These are phyloP conservation scores for Strongylocentrotus purpuratus DNA, from an alignment of 35 echinoderm and acorn worm species.

Conservation along the genomic window DNA sequence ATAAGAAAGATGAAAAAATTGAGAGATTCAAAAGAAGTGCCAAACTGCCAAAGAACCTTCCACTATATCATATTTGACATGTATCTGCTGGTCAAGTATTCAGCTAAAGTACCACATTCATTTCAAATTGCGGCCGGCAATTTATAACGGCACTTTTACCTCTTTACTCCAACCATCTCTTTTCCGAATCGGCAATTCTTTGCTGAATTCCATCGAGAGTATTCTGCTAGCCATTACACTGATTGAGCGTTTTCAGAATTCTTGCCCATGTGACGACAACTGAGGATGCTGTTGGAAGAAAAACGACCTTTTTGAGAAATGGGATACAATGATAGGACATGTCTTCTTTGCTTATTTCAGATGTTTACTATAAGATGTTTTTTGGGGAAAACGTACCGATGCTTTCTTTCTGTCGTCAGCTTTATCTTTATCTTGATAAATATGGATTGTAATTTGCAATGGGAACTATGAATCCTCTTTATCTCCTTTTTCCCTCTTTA, in stretches of 20 bases:
- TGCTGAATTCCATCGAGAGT: neutral
- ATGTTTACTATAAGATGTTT: neutral
- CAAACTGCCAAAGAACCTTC: neutral
- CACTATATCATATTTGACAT: neutral
- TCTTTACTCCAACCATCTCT: neutral
- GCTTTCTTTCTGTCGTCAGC: too few relatives aligned
- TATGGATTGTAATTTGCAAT: too few relatives aligned
- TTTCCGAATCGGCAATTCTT: neutral
- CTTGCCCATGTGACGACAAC: neutral
- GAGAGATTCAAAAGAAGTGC: neutral
- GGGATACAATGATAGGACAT: neutral
- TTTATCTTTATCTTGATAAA: too few relatives aligned
- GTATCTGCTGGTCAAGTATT: neutral
- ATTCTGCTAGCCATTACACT: neutral
- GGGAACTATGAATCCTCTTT: too few relatives aligned
- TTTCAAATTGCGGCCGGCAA: neutral
- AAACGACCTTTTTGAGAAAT: neutral
- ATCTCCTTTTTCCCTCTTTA: too few relatives aligned
- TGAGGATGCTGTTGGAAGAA: neutral
- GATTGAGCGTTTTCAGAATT: neutral
- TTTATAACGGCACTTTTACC: neutral
- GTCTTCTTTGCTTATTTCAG: neutral
- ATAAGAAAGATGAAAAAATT: too few relatives aligned
- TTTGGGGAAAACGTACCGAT: too few relatives aligned
- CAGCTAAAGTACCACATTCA: neutral